Percentiles rank a stretch among this genome's conserved stretches.
These are phyloP conservation scores for Carassius auratus DNA, from an alignment of 2,113 vertebrate species.

Conservation along the genomic window DNA sequence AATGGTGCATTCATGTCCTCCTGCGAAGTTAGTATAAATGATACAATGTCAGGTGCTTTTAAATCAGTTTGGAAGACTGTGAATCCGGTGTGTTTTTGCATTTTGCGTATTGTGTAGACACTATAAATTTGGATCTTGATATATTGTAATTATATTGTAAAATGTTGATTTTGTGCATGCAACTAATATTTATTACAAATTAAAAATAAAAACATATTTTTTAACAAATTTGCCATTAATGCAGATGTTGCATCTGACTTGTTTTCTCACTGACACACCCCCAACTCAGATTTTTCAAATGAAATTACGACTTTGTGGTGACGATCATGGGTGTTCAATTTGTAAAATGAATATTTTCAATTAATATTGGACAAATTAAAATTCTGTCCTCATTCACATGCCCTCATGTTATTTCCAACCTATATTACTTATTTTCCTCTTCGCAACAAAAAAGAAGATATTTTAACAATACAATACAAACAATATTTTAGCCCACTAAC, in stretches of 20 bases:
- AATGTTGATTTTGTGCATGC: background rate
- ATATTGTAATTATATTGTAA: background rate
- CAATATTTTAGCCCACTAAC: background rate
- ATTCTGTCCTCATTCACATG: background rate
- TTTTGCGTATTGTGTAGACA: background rate
- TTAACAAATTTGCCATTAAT: no score
- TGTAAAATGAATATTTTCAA: background rate
- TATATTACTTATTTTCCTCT: background rate
- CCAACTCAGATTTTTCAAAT: no score
- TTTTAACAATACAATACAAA: background rate
- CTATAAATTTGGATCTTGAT: background rate
- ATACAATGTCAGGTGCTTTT: background rate
- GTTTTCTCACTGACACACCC: no score
- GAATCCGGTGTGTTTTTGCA: background rate
- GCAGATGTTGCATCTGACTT: no score
- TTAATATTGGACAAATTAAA: background rate
- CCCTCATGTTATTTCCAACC: background rate
- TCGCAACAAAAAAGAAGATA: background rate
- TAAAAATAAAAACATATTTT: no score
- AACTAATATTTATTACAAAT: background rate
- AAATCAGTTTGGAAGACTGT: background rate
- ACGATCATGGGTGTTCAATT: background rate
- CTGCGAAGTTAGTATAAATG: background rate
- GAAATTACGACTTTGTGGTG: no score
- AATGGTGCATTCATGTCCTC: background rate